Conservation (phyloP, 1,140 invertebrate species). For the Heterodera carotae region DNA sequence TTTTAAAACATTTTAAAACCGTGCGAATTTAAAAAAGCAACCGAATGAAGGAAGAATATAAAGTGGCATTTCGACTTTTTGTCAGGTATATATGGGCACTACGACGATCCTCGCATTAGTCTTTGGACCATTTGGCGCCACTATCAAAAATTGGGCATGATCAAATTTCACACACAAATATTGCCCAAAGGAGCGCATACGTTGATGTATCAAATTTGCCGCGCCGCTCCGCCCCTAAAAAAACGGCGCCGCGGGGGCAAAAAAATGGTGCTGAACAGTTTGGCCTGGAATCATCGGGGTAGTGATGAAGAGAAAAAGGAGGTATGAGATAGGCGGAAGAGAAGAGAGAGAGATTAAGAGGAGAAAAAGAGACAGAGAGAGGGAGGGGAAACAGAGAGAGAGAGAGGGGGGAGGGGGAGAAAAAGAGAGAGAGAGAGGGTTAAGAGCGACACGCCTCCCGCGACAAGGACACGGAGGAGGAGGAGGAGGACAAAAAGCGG, state of each 20-base stretch:
- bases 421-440: too few species aligned
- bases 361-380: not conserved
- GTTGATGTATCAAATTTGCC: too few species aligned
- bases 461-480: too few species aligned
- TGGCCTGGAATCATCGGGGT: not conserved
- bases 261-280: not conserved
- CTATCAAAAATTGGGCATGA: not conserved
- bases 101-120: too few species aligned
- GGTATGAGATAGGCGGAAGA: not conserved
- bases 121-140: not conserved
- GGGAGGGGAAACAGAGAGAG: not conserved
- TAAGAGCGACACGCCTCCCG: too few species aligned
- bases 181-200: not conserved
- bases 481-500: too few species aligned
- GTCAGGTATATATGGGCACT: too few species aligned
- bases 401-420: not conserved
- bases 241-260: not conserved
- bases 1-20: too few species aligned
- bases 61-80: too few species aligned
- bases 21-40: too few species aligned
- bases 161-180: constrained; percentile 17
- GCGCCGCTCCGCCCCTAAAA: constrained; percentile 10
- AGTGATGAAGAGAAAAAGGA: not conserved
- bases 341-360: not conserved
- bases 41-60: too few species aligned